These are phyloP conservation scores for Pseudorasbora parva DNA, from an alignment of 2,113 vertebrate genomes.

Conservation along the genomic window DNA sequence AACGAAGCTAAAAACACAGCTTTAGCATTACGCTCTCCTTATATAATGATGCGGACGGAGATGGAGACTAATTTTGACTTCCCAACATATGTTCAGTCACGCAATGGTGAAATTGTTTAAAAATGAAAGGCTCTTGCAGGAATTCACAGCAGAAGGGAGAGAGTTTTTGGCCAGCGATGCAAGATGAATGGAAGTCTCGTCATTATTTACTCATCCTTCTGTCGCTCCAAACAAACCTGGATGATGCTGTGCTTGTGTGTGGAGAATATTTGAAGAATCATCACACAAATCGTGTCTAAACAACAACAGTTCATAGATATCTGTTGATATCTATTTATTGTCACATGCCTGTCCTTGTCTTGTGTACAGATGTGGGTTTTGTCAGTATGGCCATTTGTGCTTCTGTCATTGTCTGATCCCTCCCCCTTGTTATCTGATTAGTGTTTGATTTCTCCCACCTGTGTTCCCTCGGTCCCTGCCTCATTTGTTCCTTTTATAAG, in stretches of 20 bases:
- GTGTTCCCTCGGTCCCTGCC: no score
- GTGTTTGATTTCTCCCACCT: no score
- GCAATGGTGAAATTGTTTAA: not conserved
- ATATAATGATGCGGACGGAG: not conserved
- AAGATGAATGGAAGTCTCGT: not conserved
- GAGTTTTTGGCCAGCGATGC: not conserved
- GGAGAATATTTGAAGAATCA: not conserved
- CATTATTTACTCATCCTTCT: not conserved
- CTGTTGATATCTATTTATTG: not conserved
- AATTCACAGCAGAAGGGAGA: not conserved
- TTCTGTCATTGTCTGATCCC: no score
- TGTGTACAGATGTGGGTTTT: no score
- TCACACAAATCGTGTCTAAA: no score
- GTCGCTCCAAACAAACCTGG: not conserved
- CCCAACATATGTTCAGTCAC: slow-evolving; percentile 16
- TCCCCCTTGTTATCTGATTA: no score
- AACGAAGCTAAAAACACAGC: slow-evolving; percentile 3
- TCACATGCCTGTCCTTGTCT: no score
- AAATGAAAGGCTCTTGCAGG: slow-evolving; percentile 6
- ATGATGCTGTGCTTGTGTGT: not conserved
- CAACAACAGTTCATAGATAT: not conserved
- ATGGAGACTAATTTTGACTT: not conserved
- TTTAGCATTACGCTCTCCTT: not conserved
- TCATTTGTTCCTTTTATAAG: no score
- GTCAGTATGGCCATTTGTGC: no score